These are phyloP conservation scores for Pelodiscus sinensis DNA, from an alignment of 2,113 vertebrate species.

Conservation along the genomic window DNA sequence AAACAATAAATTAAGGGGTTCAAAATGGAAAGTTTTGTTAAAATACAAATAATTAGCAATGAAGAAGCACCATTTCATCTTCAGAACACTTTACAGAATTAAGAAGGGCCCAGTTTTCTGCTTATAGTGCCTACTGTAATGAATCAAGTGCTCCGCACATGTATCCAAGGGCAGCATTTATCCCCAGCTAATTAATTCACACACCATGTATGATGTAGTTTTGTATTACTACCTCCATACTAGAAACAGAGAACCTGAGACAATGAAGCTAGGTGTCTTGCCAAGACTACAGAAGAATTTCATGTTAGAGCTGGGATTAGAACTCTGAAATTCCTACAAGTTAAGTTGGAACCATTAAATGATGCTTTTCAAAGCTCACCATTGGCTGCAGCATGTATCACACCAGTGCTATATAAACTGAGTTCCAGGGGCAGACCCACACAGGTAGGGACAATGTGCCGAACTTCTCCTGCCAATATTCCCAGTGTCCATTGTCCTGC, in stretches of 20 bases:
- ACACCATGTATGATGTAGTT: not conserved
- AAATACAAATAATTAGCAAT: not conserved
- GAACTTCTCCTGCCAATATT: slow-evolving; percentile 72
- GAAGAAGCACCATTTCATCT: not conserved
- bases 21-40: not conserved
- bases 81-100: not conserved
- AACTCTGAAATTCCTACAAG: not conserved
- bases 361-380: slow-evolving; percentile 54
- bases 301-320: not conserved
- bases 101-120: not conserved
- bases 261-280: not conserved
- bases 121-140: not conserved
- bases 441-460: slow-evolving; percentile 78
- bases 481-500: slow-evolving; percentile 69
- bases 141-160: not conserved
- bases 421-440: slow-evolving; percentile 84
- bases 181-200: not conserved
- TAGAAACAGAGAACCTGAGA: not conserved
- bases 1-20: not conserved
- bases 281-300: not conserved
- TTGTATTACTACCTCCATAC: not conserved
- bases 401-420: slow-evolving; percentile 62
- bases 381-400: slow-evolving; percentile 55
- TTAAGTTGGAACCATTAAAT: not conserved
- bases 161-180: not conserved